Percentiles rank a stretch among this genome's conserved stretches.
Conservation (phyloP, 2,113 vertebrate genomes). For the Neogale vison region DNA sequence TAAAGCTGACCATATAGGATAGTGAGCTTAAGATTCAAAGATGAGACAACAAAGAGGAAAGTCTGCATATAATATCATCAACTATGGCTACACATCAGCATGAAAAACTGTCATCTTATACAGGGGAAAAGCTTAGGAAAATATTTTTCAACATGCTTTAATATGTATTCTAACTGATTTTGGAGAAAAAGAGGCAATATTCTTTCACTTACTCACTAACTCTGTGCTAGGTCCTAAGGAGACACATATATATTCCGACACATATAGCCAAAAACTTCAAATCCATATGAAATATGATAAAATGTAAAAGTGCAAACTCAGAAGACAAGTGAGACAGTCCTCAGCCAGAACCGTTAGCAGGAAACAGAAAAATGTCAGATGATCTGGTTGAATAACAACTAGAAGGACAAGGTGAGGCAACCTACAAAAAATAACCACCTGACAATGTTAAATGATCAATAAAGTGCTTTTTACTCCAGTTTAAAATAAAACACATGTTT, state of each 20-base stretch:
- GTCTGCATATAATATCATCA: background rate
- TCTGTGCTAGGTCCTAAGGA: background rate
- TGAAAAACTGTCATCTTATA: background rate
- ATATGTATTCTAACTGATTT: background rate
- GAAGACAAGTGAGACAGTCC: background rate
- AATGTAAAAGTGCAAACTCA: background rate
- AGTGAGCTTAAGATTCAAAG: background rate
- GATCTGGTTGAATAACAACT: background rate
- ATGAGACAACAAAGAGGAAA: background rate
- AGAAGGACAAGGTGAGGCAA: background rate
- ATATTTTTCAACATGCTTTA: background rate
- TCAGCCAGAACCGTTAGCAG: background rate
- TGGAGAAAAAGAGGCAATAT: background rate
- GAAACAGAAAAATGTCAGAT: background rate
- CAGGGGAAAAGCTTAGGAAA: background rate
- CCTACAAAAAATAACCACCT: background rate
- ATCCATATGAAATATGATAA: background rate
- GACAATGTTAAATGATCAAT: background rate
- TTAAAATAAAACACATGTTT: background rate
- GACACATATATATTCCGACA: background rate
- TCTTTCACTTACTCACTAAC: background rate
- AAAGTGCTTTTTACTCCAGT: background rate
- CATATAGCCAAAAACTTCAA: background rate
- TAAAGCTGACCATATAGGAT: background rate
- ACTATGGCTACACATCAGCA: background rate